Base-by-base conservation (phyloP, 2,113 vertebrate genomes). In the Myotis yumanensis region DNA sequence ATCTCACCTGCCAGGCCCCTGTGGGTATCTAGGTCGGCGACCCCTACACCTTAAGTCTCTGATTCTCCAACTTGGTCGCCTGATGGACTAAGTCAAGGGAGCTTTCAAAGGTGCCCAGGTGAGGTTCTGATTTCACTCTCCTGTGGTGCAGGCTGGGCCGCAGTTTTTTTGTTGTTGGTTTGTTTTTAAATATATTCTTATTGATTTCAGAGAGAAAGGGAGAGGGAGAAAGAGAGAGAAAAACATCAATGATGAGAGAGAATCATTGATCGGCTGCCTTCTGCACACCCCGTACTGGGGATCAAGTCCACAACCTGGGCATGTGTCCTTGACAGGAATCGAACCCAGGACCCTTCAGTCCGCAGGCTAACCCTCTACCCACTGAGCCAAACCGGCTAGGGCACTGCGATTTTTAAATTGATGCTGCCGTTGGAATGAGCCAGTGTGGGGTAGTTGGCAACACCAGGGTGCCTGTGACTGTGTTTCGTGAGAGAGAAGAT, bases 361-460 rank as follows among this genome's bases (percentile, higher is more conserved):
- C 9, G 20, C 54, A 57, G 20, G 54, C 54, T 20, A 6, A 54
- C 18, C 2, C 52, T 54, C 48, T 51, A 51, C 48, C 48, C 14
- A 51, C 48, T 51, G 48, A 51, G 48, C 48, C 48, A 51, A 51
- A 51, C 48, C 3, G 48, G 48, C 48, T 51, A 51, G 48, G 48
- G 48, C 48, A 22, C 54, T 57, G 54, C 6, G 20, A 57, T 20
- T 57, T 57, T 22, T 57, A 62, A 43, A 69, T 32, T 51, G 22
- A 84, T n/a, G 5, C 57, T 83, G 54, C 71, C 12, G 2, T 28
- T 69, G 71, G 64, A 81, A 52, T 46, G 52, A 35, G 25, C 92
- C 97, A 97, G 89, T 83, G 94, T 97, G 96, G 97, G 96, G 90
- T 96, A 98, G 97, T 97, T 98, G 97, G 96, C 95, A 97, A 96